Evolutionary conservation across 2,888 invertebrate species (phyloP), one percentile per base, ranked within the genome.

Genomic region (Drosophila buzzatii): DNA sequence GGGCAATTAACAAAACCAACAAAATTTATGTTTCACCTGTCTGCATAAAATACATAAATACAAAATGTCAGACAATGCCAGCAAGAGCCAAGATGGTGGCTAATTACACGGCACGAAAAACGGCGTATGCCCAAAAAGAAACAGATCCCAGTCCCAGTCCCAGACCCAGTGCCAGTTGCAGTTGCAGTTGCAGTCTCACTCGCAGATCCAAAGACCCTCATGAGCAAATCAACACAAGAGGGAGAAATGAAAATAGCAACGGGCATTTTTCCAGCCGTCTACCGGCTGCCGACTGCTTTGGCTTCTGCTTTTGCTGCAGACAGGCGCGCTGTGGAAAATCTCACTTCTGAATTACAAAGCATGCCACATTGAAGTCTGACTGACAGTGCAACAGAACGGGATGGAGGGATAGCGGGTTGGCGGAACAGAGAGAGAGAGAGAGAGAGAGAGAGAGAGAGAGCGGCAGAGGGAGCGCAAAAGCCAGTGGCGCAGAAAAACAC

Each of bases 11-110:
- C 74, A 83, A 89, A 76, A 78, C 67, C 76, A 82, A 82, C 80
- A 84, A 81, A 90, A 91, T 91, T 90, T 91, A 91, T 91, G 90
- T 84, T 91, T 85, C 91, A 91, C 91, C 91, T 91, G 91, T 89
- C 83, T 72, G 77, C 89, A 85, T 84, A 85, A 86, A 84, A 81
- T 82, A 87, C 79, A 71, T 79, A 76, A 75, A 81, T 69, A 67
- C 82, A 75, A 78, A 82, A 78, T 73, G 85, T 78, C 80, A 79
- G 82, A 79, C 79, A 74, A 79, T 79, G 75, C 79, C 75, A 79
- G 47, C 79, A 62, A 78, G 55, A 68, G 76, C 78, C 76, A 75
- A 78, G 80, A 82, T 80, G 74, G 76, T 76, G 82, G 85, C 80
- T 90, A 90, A 90, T 91, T 91, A 90, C 85, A 90, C 66, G 82